Evolutionary conservation across 2,113 vertebrate genomes (phyloP), one percentile per base, ranked within the genome.

Genomic region (Tetraodon nigroviridis): DNA sequence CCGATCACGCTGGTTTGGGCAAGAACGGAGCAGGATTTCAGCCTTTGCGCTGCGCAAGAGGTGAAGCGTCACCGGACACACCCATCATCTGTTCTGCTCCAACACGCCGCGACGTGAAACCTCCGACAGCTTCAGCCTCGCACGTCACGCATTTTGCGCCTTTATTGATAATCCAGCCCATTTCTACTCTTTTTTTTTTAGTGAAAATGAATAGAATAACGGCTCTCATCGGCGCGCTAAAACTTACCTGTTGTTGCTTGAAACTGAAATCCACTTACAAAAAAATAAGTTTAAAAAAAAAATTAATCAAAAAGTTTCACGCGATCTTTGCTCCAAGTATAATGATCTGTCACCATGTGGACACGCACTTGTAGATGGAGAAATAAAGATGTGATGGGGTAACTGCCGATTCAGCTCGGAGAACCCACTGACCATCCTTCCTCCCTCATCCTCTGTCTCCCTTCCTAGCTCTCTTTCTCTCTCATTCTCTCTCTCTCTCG

Each of bases 171-270:
- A 11, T 37, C 32, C 32, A 37, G 32, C 32, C 32, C 11, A 3
- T 27, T 27, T 6, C 24, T 27, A 4, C 5, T 27, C 5, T 27
- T 24, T 24, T 24, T 24, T 27, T 27, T 27, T 27, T 3, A 27
- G 32, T 11, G 8, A 10, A 37, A 37, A 37, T 51, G 32, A 12
- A 37, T 12, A 12, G 32, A 11, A 10, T 11, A 37, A 37, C 32
- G 32, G 32, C 32, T 37, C 32, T 37, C 11, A 37, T 37, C 32
- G 32, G 32, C 32, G 61, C 57, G 57, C 58, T 37, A 62, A 27
- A 62, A 80, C 85, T 83, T 67, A 85, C 85, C 85, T 59, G 49
- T 71, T 53, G 66, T 81, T 75, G 63, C 49, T 70, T 47, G 58
- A n/a, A 50, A 64, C 29, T 62, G 71, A 58, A 41, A 53, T 68